phyloP scores from a whole-genome alignment of 2,888 invertebrate species.

The Drosophila trichaetosa region DNA sequence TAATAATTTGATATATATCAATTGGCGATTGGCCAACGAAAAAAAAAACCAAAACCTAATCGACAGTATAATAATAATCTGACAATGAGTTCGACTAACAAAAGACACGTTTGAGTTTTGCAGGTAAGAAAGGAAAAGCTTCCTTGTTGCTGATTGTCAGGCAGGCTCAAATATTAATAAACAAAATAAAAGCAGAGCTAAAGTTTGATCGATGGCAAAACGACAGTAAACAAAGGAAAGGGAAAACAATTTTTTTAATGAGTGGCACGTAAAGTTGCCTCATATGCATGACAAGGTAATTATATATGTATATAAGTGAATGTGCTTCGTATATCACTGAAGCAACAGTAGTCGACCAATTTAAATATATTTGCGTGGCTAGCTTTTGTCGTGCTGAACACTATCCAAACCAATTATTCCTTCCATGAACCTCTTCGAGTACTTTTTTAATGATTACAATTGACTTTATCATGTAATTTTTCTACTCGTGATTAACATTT shows the following conservation, averaged over 20 bases:
- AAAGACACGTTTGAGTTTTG: constrained; percentile 8
- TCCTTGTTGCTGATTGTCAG: constrained; percentile 19
- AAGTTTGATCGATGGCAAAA: constrained; percentile 56
- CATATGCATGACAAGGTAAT: constrained; percentile 7
- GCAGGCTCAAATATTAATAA: constrained; percentile 31
- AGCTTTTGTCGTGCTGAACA: background rate
- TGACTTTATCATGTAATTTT: background rate
- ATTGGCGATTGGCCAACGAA: constrained; percentile 23
- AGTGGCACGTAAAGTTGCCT: constrained; percentile 20
- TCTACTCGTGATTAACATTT: background rate
- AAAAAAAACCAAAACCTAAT: constrained; percentile 16
- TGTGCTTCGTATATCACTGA: background rate
- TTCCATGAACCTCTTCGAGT: background rate
- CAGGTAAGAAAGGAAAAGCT: background rate
- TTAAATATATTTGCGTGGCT: background rate
- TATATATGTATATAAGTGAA: background rate
- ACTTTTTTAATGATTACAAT: background rate
- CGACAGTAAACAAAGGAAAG: constrained; percentile 17
- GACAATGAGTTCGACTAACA: constrained; percentile 22
- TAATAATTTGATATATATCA: background rate
- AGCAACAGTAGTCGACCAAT: background rate
- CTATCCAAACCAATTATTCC: background rate
- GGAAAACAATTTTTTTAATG: constrained; percentile 10
- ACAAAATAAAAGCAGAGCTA: constrained; percentile 31
- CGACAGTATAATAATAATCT: background rate